These are phyloP conservation scores for Pseudolycoriella hygida DNA, from an alignment of 2,888 invertebrate species.

Conservation along the genomic window DNA sequence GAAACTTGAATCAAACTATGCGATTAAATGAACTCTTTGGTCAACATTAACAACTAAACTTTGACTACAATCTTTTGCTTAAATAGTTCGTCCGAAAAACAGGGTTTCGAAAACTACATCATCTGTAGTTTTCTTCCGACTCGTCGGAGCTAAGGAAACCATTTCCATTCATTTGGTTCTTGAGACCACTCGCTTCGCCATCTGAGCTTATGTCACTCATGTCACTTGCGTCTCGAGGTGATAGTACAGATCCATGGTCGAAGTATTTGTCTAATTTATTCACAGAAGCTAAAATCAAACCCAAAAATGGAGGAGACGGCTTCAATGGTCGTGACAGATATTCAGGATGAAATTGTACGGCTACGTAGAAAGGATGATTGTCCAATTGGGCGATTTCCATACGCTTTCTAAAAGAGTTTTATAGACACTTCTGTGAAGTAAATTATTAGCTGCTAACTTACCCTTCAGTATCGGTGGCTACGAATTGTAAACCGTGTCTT, in stretches of 20 bases:
- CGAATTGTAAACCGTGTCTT: conserved; percentile 71
- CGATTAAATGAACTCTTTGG: too few species aligned
- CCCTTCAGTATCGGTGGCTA: conserved; percentile 66
- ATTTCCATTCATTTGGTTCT: too few species aligned
- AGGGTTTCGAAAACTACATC: too few species aligned
- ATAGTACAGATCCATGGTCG: conserved; percentile 53
- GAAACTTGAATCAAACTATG: too few species aligned
- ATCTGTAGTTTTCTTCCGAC: too few species aligned
- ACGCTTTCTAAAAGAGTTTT: conserved; percentile 35
- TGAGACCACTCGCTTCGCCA: too few species aligned
- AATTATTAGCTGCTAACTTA: too few species aligned
- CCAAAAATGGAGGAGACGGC: conserved; percentile 91
- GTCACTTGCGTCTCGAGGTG: conserved; percentile 42
- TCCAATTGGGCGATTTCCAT: conserved; percentile 90
- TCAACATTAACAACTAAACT: too few species aligned
- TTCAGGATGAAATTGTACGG: conserved; percentile 96
- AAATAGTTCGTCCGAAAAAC: too few species aligned
- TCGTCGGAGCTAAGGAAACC: too few species aligned
- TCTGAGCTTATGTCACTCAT: conserved; percentile 39
- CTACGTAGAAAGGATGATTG: conserved; percentile 82
- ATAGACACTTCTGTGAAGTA: too few species aligned
- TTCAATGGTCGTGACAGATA: conserved; percentile 80
- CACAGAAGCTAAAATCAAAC: conserved; percentile 77
- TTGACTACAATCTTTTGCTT: too few species aligned
- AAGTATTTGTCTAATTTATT: conserved; percentile 51